phyloP scores from a whole-genome alignment of 2,113 vertebrate species.

The Ammodramus savannarum region DNA sequence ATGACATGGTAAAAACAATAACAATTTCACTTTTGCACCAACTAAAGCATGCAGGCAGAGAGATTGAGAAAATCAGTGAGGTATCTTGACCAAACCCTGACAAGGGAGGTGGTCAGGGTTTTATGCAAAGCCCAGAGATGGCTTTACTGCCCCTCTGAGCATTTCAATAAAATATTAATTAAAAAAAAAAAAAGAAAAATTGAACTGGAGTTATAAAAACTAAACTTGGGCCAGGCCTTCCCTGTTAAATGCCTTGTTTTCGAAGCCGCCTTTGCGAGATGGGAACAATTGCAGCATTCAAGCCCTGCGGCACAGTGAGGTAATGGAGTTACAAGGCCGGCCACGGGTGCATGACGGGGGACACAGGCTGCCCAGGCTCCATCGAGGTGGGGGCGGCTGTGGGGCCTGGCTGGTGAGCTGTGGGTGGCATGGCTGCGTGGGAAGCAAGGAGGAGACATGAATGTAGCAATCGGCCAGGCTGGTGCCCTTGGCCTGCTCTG shows the following conservation, averaged over 20 bases:
- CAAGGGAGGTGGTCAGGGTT: background rate
- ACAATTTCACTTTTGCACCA: background rate
- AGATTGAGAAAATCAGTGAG: background rate
- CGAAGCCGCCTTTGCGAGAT: accelerated
- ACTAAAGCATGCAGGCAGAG: background rate
- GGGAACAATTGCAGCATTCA: background rate
- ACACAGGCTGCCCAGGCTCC: accelerated
- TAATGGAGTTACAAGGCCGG: accelerated
- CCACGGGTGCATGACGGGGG: accelerated
- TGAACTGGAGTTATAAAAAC: background rate
- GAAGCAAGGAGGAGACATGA: accelerated
- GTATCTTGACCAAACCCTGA: background rate
- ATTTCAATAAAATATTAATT: background rate
- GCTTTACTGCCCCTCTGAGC: background rate
- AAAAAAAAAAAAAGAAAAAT: background rate
- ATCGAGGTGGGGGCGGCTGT: accelerated
- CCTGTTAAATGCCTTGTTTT: background rate
- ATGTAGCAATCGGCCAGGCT: background rate
- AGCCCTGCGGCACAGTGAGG: background rate
- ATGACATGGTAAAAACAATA: background rate
- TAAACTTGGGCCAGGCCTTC: background rate
- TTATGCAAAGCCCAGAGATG: background rate
- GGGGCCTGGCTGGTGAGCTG: background rate
- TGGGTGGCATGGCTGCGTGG: background rate
- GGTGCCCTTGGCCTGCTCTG: background rate